Evolutionary conservation across 2,113 vertebrate genomes (phyloP).

Genomic region (Ptilonorhynchus violaceus): DNA sequence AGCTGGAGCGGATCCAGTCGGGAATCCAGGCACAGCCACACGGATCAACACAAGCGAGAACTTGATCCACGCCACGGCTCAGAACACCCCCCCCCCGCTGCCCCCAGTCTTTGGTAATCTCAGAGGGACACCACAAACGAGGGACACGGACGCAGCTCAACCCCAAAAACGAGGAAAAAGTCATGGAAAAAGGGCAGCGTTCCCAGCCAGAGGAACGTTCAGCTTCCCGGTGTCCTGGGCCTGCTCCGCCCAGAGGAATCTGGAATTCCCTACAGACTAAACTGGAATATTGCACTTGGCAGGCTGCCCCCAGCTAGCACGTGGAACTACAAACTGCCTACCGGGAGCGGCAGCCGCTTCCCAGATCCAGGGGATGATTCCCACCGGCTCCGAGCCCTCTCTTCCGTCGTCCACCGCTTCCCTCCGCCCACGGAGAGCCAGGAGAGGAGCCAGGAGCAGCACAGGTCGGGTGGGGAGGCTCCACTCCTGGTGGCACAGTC

Average conservation of each 20-base stretch:
- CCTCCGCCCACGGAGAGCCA: neutral
- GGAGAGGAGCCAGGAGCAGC: conserved; percentile 39
- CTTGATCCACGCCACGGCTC: neutral
- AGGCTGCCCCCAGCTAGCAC: neutral
- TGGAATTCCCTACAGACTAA: neutral
- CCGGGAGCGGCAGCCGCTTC: neutral
- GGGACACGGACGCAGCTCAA: neutral
- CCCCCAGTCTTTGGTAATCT: conserved; percentile 19
- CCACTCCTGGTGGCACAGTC: neutral
- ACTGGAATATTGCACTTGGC: conserved; percentile 40
- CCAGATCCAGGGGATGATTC: neutral
- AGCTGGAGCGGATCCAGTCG: neutral
- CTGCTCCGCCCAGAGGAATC: neutral
- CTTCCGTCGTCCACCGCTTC: neutral
- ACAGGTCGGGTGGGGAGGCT: neutral
- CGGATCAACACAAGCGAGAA: neutral
- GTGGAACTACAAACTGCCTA: neutral
- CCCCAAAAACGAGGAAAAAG: neutral
- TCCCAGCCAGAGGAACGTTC: neutral
- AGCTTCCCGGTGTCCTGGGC: neutral
- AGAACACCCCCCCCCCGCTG: neutral
- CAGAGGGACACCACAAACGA: neutral
- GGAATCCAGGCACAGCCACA: neutral
- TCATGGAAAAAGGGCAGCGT: neutral
- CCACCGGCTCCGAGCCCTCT: neutral